These are phyloP conservation scores for Drosophila miranda DNA, from an alignment of 1,140 invertebrate genomes.

Conservation along the genomic window DNA sequence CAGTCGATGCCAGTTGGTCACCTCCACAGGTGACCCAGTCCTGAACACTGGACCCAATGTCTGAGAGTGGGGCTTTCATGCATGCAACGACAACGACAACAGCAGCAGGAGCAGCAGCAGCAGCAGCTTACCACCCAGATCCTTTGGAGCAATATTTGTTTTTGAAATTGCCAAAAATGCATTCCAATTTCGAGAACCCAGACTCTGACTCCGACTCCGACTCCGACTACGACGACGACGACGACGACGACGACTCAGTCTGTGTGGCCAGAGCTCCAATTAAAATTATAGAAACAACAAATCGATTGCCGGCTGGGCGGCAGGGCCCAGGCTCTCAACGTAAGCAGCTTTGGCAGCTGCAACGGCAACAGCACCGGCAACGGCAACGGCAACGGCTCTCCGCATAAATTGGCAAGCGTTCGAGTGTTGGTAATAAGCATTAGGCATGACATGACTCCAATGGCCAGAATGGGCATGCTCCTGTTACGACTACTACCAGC, in stretches of 20 bases:
- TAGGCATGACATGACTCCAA: constrained; percentile 41
- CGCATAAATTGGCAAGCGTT: constrained; percentile 66
- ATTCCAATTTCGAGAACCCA: constrained; percentile 36
- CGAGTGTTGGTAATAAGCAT: constrained; percentile 73
- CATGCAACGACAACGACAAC: no score
- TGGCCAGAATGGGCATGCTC: background rate
- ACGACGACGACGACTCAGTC: background rate
- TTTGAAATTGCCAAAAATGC: constrained; percentile 74
- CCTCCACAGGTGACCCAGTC: constrained; percentile 9
- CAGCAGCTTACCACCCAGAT: constrained; percentile 45
- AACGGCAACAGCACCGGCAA: background rate
- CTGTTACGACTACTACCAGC: background rate
- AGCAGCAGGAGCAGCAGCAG: background rate
- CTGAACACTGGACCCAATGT: background rate
- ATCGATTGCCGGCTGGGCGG: constrained; percentile 45
- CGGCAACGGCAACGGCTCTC: constrained; percentile 10
- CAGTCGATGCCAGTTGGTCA: constrained; percentile 39
- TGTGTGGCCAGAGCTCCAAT: constrained; percentile 52
- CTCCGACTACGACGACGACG: background rate
- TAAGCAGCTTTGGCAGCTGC: constrained; percentile 54
- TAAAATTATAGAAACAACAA: constrained; percentile 78
- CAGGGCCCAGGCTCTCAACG: constrained; percentile 22
- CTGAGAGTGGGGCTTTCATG: background rate
- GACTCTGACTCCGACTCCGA: background rate
- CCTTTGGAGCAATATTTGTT: constrained; percentile 71